Base-by-base conservation (phyloP, 2,888 invertebrate genomes). In the Amaurobius ferox region DNA sequence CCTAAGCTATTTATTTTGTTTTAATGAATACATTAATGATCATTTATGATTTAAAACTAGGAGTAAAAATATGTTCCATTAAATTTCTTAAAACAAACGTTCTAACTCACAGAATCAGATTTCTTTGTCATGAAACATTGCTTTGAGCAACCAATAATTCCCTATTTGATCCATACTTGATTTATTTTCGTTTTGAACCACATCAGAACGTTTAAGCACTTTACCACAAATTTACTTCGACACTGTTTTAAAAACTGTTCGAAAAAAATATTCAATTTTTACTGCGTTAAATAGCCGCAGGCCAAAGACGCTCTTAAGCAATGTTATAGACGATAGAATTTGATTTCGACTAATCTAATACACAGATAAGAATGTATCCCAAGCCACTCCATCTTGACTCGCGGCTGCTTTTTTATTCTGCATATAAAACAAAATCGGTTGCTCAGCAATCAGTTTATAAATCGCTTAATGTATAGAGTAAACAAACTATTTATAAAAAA, bases 401-500 rank as follows among this genome's bases (percentile, higher is more conserved):
- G 2, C 5, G 23, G 55, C 55, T 6, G 16, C 55, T 6, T 55
- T n/a, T 55, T 55, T 55, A n/a, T 11, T 23, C 23, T 6, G 23
- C 23, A 55, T 23, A 55, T 55, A 23, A 55, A 55, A 55, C 55
- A 55, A 55, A 55, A 55, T 23, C 16, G 44, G 44, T 44, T 16
- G 44, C 44, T 23, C 55, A 23, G 23, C 23, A 23, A 23, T 55
- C 55, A 55, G 7, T 55, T 55, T 44, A 16, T 55, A 55, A 55
- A 55, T 55, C 55, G 23, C 23, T 55, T 55, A 55, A 55, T 55
- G 23, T 55, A 23, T 23, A 55, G 19, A 55, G 23, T 55, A 55
- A 55, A 55, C 55, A 55, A 55, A 55, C 1, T 55, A 55, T 55
- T 19, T 55, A 23, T 55, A 55, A 55, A 55, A 55, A 5, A 23